Base-by-base conservation (phyloP, 2,797 vertebrate species). In the Cossypha heuglini region DNA sequence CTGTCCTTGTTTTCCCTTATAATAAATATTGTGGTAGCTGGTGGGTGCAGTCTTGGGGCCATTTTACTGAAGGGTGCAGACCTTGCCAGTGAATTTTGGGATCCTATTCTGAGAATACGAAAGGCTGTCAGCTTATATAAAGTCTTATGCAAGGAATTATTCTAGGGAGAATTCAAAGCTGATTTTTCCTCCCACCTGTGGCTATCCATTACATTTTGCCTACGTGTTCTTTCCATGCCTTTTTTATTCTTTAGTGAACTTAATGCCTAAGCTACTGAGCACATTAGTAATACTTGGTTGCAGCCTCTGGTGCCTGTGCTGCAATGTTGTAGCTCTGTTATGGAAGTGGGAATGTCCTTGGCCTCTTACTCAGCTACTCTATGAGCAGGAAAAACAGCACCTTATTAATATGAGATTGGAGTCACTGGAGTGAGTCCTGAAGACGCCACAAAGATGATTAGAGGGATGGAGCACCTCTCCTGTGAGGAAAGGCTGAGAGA, bases 81-180 rank as follows among this genome's bases (percentile, higher is more conserved):
- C 78, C 78, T 82, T 75, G 46, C 71, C 59, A 84, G 67, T 77
- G 87, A 89, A 77, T 95, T 95, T 95, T 90, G 90, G 80, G 89
- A 93, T 95, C 88, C 77, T 84, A 13, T 90, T 94, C 87, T 69
- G 43, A 85, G 69, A 78, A 81, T 31, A 19, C 46, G 58, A 89
- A 95, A 81, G 59, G 69, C 94, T 96, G 95, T 86, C 90, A 96
- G 77, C 95, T 97, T 96, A 95, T 86, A 77, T 97, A 97, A 96
- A 94, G 67, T 84, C 94, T 97, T 96, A 97, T 91, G 90, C 94
- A 96, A 97, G 93, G 88, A 90, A 94, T 96, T 96, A 94, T 97
- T 96, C 95, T 88, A 75, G 72, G 88, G 90, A 93, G 86, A 79
- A 96, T 86, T 97, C 66, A 90, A 92, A 95, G 77, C 94, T 90